phyloP scores from a whole-genome alignment of 2,888 invertebrate species.

The Brenthis ino region DNA sequence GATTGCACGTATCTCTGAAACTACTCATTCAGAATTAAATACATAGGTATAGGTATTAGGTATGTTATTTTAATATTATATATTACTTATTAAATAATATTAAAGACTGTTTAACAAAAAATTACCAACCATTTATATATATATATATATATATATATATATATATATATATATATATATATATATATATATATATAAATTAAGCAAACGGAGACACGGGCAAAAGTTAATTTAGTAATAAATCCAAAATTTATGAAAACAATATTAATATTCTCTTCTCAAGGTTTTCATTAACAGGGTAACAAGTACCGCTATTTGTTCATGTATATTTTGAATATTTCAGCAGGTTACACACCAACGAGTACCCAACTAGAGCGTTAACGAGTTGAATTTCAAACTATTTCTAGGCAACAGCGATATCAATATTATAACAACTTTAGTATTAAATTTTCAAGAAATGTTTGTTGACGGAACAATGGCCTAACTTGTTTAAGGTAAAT shows the following conservation, averaged over 20 bases:
- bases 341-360: neutral
- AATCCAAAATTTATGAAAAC: neutral
- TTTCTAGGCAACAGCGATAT: conserved; percentile 29
- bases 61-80: too few species aligned
- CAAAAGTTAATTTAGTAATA: neutral
- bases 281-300: neutral
- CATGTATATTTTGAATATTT: conserved; percentile 19
- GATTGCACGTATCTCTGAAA: too few species aligned
- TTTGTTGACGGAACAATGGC: conserved; percentile 12
- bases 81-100: too few species aligned
- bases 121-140: too few species aligned
- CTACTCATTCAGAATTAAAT: too few species aligned
- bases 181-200: too few species aligned
- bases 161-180: too few species aligned
- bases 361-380: conserved; percentile 10
- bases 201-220: too few species aligned
- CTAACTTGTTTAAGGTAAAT: conserved; percentile 5
- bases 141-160: too few species aligned
- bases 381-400: conserved; percentile 32
- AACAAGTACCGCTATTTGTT: conserved; percentile 3
- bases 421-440: conserved; percentile 29
- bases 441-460: conserved; percentile 29
- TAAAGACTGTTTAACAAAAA: too few species aligned
- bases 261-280: neutral
- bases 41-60: too few species aligned